phyloP scores from a whole-genome alignment of 1,140 invertebrate genomes.

The Aplysia californica region DNA sequence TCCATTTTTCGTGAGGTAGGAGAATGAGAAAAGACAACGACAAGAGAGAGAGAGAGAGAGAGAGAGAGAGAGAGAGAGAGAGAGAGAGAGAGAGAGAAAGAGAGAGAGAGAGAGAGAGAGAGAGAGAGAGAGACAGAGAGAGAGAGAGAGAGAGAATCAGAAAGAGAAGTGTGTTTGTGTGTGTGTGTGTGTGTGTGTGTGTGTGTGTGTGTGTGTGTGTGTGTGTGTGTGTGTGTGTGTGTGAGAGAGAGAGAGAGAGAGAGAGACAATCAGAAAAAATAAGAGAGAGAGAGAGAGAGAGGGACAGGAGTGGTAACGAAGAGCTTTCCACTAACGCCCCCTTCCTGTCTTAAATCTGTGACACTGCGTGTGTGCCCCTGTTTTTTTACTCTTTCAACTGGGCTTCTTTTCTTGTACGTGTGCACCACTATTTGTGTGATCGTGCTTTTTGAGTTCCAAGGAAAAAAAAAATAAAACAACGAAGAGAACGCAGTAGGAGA shows the following conservation, averaged over 20 bases:
- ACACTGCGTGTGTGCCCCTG: not conserved
- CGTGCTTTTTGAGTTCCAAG: not conserved
- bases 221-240: not conserved
- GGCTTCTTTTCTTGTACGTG: not conserved
- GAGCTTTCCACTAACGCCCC: not conserved
- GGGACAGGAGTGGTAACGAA: not conserved
- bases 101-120: not conserved
- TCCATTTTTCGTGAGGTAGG: too few relatives aligned
- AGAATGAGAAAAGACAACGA: too few relatives aligned
- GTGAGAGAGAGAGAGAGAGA: slow-evolving; percentile 4
- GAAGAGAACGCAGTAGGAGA: not conserved
- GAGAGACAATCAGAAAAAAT: not conserved
- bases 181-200: slow-evolving; percentile 1
- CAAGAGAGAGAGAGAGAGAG: not conserved
- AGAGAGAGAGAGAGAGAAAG: too few relatives aligned
- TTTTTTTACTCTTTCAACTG: not conserved
- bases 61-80: not conserved
- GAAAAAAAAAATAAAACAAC: not conserved
- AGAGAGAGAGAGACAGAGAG: slow-evolving; percentile 2
- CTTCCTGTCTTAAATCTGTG: not conserved
- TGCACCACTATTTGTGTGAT: not conserved
- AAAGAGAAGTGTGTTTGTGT: not conserved
- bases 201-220: not conserved
- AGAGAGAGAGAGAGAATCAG: not conserved
- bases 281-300: slow-evolving; percentile 21